A percentile compares a stretch with the other conserved stretches of the same genome.
These are phyloP conservation scores for Menura novaehollandiae DNA, from an alignment of 2,113 vertebrate genomes.

Conservation along the genomic window DNA sequence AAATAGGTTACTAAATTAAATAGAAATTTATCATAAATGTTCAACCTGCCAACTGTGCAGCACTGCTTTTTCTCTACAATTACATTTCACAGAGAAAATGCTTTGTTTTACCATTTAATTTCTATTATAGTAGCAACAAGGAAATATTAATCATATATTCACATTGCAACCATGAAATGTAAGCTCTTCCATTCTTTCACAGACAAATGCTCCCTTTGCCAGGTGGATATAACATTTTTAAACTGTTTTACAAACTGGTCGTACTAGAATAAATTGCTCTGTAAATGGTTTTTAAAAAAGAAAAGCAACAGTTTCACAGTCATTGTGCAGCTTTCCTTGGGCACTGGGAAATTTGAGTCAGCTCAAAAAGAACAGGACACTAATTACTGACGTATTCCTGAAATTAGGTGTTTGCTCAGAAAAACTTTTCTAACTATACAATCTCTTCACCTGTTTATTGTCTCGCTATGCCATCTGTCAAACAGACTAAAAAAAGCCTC, in stretches of 20 bases:
- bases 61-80: neutral
- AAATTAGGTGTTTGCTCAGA: neutral
- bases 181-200: neutral
- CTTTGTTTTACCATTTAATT: neutral
- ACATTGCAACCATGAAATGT: neutral
- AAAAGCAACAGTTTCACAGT: neutral
- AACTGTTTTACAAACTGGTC: neutral
- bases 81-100: neutral
- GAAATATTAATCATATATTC: slow-evolving; percentile 25
- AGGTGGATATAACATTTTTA: neutral
- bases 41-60: neutral
- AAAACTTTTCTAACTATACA: neutral
- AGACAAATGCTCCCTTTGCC: neutral
- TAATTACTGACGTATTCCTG: neutral
- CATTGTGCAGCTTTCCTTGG: neutral
- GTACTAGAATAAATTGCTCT: neutral
- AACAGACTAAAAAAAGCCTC: neutral
- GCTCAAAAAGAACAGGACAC: neutral
- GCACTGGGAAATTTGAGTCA: neutral
- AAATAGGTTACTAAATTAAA: neutral
- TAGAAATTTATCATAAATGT: neutral
- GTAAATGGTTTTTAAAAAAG: neutral
- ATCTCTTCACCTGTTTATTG: neutral
- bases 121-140: neutral
- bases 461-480: neutral